These are phyloP conservation scores for Isichthys henryi DNA, from an alignment of 2,113 vertebrate species.

Conservation along the genomic window DNA sequence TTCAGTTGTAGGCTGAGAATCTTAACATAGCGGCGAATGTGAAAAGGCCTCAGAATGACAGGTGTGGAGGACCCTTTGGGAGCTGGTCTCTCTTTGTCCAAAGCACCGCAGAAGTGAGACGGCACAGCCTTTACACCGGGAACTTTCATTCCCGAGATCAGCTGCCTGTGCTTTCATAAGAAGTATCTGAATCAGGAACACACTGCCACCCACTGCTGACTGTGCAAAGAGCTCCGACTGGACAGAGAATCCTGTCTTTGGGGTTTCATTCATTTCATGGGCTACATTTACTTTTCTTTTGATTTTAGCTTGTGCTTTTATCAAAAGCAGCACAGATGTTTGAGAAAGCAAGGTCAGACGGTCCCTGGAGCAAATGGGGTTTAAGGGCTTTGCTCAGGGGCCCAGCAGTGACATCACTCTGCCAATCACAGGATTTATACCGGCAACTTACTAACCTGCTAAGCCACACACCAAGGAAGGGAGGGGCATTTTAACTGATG, in stretches of 20 bases:
- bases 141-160: background rate
- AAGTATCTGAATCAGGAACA: background rate
- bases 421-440: no score
- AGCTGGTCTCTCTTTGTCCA: background rate
- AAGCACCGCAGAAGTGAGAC: background rate
- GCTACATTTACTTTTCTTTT: background rate
- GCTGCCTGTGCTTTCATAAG: background rate
- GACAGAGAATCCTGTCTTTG: background rate
- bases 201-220: background rate
- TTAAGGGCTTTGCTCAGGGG: no score
- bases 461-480: no score
- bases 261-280: background rate
- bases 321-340: background rate
- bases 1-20: background rate
- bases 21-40: background rate
- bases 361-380: no score
- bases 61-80: background rate
- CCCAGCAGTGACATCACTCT: no score
- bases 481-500: no score
- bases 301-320: background rate
- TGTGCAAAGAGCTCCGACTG: background rate
- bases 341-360: background rate
- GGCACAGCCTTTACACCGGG: background rate
- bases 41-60: background rate
- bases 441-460: no score